phyloP scores from a whole-genome alignment of 2,113 vertebrate genomes.

The Macquaria ambigua region DNA sequence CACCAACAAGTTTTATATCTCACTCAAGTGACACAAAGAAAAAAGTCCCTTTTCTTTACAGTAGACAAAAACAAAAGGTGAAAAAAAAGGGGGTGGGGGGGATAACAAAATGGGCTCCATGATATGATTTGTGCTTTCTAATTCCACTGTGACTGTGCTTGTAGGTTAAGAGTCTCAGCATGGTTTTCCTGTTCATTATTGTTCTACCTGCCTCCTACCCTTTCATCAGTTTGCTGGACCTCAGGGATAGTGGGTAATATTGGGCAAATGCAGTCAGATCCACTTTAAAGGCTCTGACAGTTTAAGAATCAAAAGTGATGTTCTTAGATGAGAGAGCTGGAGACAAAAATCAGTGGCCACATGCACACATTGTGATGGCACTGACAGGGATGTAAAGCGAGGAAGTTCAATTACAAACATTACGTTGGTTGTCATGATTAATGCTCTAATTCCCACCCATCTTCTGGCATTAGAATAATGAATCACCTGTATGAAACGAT shows the following conservation, averaged over 20 bases:
- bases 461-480: constrained; percentile 33
- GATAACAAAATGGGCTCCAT: constrained; percentile 16
- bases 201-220: constrained; percentile 14
- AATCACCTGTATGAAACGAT: constrained; percentile 39
- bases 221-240: constrained; percentile 39
- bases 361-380: constrained; percentile 7
- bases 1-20: constrained; percentile 30
- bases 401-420: constrained; percentile 27
- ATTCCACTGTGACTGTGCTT: constrained; percentile 55
- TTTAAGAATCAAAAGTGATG: constrained; percentile 14
- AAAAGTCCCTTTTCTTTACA: constrained; percentile 53
- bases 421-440: constrained; percentile 20
- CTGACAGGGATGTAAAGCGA: constrained; percentile 31
- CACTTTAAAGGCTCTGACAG: constrained; percentile 36
- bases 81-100: not conserved
- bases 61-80: constrained; percentile 5
- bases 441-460: constrained; percentile 38
- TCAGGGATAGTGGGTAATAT: constrained; percentile 24
- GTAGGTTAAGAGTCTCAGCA: constrained; percentile 23
- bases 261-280: constrained; percentile 22
- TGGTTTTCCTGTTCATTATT: constrained; percentile 18
- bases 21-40: constrained; percentile 52
- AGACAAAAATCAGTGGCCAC: constrained; percentile 26
- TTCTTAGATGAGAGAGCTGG: constrained; percentile 36
- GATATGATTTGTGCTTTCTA: constrained; percentile 72